Conservation (phyloP, 2,888 invertebrate genomes). For the Platycheirus albimanus region DNA sequence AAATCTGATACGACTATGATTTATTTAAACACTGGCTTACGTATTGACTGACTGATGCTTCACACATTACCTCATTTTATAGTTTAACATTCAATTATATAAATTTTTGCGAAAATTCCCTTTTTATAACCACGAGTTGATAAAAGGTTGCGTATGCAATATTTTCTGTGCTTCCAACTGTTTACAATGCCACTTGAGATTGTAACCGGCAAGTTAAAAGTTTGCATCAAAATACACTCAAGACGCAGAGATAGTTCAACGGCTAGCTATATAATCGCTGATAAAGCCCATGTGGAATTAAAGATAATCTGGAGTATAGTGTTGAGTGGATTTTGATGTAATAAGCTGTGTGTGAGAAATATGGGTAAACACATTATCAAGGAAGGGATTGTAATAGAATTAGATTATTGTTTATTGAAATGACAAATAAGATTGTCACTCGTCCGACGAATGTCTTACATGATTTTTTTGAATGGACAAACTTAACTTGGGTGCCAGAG, state of each 20-base stretch:
- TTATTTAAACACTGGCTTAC: no score
- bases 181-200: conserved; percentile 53
- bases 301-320: conserved; percentile 56
- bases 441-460: conserved; percentile 51
- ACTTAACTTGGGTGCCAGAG: not conserved
- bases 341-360: conserved; percentile 19
- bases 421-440: conserved; percentile 46
- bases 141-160: no score
- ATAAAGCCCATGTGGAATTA: not conserved
- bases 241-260: no score
- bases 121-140: conserved; percentile 13
- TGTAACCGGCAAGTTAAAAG: conserved; percentile 42
- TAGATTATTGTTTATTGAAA: conserved; percentile 28
- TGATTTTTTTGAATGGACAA: conserved; percentile 47
- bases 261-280: no score
- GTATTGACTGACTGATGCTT: no score
- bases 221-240: not conserved
- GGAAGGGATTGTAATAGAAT: not conserved
- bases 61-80: no score
- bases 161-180: conserved; percentile 19
- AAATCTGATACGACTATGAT: no score
- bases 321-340: conserved; percentile 13
- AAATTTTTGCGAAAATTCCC: not conserved
- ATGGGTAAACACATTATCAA: conserved; percentile 49
- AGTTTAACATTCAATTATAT: no score